Base-by-base conservation (phyloP, 2,797 vertebrate species). In the Chelon auratus region DNA sequence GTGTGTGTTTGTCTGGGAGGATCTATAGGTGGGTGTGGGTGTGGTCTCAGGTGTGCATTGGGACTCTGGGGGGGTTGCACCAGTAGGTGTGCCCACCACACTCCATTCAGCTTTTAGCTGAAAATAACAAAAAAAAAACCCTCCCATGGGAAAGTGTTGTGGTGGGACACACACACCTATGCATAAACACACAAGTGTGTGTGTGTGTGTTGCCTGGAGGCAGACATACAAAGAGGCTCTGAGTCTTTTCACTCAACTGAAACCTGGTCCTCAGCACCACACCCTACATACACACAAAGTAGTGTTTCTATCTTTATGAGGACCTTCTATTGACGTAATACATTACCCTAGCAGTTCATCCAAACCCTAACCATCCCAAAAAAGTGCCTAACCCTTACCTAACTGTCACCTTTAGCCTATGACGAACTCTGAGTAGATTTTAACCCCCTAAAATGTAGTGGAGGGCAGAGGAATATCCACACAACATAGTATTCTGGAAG, bases 231-330 rank as follows among this genome's bases (percentile, higher is more conserved):
- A 80, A 85, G 79, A 80, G 57, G 37, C 80, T 81, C 62, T 14
- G 73, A 89, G 77, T 80, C 84, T 87, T 84, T 88, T 87, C 76
- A 84, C 37, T 72, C 58, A 53, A 78, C 67, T 89, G 89, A 90
- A 90, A 88, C 85, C 77, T 84, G 84, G 84, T 86, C 84, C 72
- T 86, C 15, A 69, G 33, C 68, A 77, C 85, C 84, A 77, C 84
- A 0, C 89, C 83, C 77, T 60, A 0, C 70, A 67, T 71, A 63
- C 77, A 76, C 81, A 62, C 66, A 59, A 37, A 55, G 68, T 33
- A 33, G 5, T 6, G 30, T 33, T 33, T 33, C 30, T 33, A 8
- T 5, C 30, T 33, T 5, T 33, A 1, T 33, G 30, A 33, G 30
- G 30, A 33, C 30, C 1, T 26, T 26, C 24, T 26, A 2, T 26